Evolutionary conservation across 92 coral and sea anemone species (phyloP), one percentile per base, ranked within the genome.

Genomic region (Parazoanthus darwini): DNA sequence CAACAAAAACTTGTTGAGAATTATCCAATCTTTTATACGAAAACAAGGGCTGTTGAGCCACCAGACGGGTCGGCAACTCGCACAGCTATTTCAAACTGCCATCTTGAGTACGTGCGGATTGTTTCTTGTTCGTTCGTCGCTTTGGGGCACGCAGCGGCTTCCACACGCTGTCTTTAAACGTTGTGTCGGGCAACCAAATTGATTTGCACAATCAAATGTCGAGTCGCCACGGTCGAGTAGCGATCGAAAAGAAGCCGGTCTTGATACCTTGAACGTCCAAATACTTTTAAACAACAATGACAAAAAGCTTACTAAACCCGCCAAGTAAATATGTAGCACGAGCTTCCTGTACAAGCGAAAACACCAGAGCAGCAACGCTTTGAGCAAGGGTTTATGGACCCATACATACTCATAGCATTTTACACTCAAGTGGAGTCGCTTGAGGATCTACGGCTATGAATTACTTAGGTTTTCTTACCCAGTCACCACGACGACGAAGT

Each of bases 401-500:
- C 23, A 36, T 1, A 6, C 78, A 22, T 37, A 81, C 85, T 50
- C 67, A 43, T 33, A 51, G n/a, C 59, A 84, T 35, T 46, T 48
- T 36, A 70, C 56, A 68, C 29, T 72, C 87, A 42, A 84, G 79
- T 71, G 79, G 75, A 68, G 68, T 46, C 79, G 59, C 22, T 50
- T 68, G 67, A 70, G 79, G 77, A 84, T 84, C 72, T 84, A 84
- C 87, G 5, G 44, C 78, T 71, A 46, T 84, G 87, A 46, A 84
- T 67, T 85, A 77, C 86, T 80, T 80, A 79, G 80, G 29, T 22
- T 67, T 68, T 2, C 92, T 90, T 89, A 97, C 99, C 99, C 99
- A 22, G 99, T 97, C 11, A 97, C 96, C 37, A 97, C 99, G 35
- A 97, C 99, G 59, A 93, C 92, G 50, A 97, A 97, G 44, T 97